Conservation (phyloP, 2,888 invertebrate genomes). For the Catocala sponsa region DNA sequence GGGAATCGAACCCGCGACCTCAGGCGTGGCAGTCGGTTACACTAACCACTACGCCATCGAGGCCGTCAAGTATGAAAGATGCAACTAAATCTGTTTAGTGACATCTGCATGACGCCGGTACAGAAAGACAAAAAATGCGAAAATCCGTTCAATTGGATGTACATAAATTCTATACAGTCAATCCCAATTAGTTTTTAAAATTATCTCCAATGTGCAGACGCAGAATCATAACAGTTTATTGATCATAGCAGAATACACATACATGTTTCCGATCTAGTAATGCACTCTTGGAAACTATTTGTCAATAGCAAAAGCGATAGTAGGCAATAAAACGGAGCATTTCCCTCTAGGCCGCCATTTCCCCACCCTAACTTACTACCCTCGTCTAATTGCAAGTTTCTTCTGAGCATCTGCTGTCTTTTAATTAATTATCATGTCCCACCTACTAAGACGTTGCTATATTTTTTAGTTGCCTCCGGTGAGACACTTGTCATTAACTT, state of each 20-base stretch:
- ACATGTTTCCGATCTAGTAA: constrained; percentile 10
- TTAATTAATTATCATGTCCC: constrained; percentile 77
- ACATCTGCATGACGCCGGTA: no score
- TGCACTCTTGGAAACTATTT: constrained; percentile 25
- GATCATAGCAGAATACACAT: neutral
- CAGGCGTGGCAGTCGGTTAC: no score
- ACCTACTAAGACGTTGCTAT: constrained; percentile 50
- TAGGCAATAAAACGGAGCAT: constrained; percentile 62
- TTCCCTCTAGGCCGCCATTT: constrained; percentile 57
- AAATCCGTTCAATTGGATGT: no score
- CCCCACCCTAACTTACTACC: constrained; percentile 55
- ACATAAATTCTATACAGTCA: no score
- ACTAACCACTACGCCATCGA: no score
- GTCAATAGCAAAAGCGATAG: constrained; percentile 43
- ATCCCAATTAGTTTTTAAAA: no score
- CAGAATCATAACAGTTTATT: no score
- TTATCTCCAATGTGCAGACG: no score
- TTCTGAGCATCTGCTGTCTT: constrained; percentile 76
- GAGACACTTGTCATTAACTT: constrained; percentile 51
- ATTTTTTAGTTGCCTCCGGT: constrained; percentile 35
- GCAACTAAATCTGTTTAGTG: no score
- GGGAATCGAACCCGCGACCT: no score
- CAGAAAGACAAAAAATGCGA: no score
- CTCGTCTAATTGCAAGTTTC: constrained; percentile 73
- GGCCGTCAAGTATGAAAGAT: no score